Percentiles rank a stretch among this genome's conserved stretches.
These are phyloP conservation scores for Orgyia antiqua DNA, from an alignment of 2,888 invertebrate species.

Conservation along the genomic window DNA sequence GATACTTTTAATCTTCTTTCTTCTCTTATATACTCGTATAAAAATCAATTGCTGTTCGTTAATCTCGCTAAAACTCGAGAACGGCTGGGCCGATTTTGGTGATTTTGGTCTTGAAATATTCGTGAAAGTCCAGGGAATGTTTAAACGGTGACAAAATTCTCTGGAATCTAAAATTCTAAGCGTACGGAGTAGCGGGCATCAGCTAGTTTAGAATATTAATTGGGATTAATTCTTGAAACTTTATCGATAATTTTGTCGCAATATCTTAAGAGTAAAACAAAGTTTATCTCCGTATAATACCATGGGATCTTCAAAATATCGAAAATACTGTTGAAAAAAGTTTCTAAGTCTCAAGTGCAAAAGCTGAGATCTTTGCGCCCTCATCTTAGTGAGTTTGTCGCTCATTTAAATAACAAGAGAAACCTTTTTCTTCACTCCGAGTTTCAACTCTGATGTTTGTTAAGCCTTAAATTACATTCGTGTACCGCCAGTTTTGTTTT, in stretches of 20 bases:
- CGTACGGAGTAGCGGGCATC: too few species aligned
- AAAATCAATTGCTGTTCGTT: too few species aligned
- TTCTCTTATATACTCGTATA: too few species aligned
- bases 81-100: too few species aligned
- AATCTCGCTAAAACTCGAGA: too few species aligned
- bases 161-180: too few species aligned
- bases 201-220: too few species aligned
- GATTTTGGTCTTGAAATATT: too few species aligned
- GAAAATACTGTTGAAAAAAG: conserved; percentile 39
- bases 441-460: conserved; percentile 7
- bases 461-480: conserved; percentile 19
- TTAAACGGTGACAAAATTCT: too few species aligned
- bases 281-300: conserved; percentile 14
- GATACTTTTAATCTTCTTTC: too few species aligned
- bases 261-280: conserved; percentile 4
- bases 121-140: too few species aligned
- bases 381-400: conserved; percentile 47
- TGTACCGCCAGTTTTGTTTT: conserved; percentile 4
- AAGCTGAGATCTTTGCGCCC: conserved; percentile 41
- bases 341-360: conserved; percentile 40
- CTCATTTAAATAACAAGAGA: conserved; percentile 68
- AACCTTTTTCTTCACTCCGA: conserved; percentile 48
- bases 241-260: conserved; percentile 2
- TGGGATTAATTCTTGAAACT: background rate
- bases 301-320: conserved; percentile 24